Evolutionary conservation across 2,797 vertebrate genomes (phyloP).

Genomic region (Enteromius paludinosus): DNA sequence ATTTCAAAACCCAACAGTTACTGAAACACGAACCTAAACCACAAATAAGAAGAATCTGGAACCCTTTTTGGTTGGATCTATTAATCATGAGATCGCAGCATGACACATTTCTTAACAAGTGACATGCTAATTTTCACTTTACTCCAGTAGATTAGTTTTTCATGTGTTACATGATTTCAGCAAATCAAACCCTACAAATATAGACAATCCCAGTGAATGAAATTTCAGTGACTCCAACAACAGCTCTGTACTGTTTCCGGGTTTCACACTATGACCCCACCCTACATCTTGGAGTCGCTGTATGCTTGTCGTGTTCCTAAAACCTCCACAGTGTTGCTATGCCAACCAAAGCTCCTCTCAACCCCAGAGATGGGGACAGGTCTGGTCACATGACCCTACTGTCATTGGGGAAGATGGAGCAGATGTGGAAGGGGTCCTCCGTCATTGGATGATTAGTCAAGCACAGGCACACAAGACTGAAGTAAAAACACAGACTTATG

Average conservation of each 20-base stretch:
- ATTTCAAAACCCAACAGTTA: slow-evolving; percentile 17
- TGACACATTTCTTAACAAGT: background rate
- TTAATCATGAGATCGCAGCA: background rate
- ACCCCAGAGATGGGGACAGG: slow-evolving; percentile 51
- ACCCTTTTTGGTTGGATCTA: background rate
- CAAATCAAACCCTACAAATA: background rate
- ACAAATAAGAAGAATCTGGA: background rate
- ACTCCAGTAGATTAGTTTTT: background rate
- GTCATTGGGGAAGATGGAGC: slow-evolving; percentile 53
- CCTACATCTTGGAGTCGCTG: slow-evolving; percentile 31
- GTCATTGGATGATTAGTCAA: slow-evolving; percentile 31
- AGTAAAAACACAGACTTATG: background rate
- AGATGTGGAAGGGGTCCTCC: slow-evolving; percentile 28
- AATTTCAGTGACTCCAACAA: background rate
- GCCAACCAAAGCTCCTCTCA: slow-evolving; percentile 58
- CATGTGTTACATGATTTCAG: slow-evolving; percentile 6
- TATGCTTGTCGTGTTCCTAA: slow-evolving; percentile 46
- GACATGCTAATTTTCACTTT: slow-evolving; percentile 1
- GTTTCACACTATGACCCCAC: slow-evolving; percentile 8
- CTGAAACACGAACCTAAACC: background rate
- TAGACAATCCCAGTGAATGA: background rate
- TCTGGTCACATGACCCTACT: slow-evolving; percentile 54
- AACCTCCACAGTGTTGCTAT: slow-evolving; percentile 56
- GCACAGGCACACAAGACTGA: slow-evolving; percentile 13
- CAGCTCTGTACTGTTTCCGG: background rate